These are phyloP conservation scores for Pseudonaja textilis DNA, from an alignment of 2,113 vertebrate genomes.

Conservation along the genomic window DNA sequence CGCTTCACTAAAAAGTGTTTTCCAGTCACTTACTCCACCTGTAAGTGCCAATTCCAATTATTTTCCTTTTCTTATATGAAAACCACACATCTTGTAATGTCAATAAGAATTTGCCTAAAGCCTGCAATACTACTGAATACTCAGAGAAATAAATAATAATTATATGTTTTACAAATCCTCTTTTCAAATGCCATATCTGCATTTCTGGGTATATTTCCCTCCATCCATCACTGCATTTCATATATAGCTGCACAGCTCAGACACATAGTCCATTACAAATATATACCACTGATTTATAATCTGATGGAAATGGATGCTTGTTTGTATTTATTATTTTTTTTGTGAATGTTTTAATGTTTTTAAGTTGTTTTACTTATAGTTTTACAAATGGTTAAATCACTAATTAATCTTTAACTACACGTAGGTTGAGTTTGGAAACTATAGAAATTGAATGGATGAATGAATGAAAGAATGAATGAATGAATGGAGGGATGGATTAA, in stretches of 20 bases:
- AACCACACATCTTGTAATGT: not conserved
- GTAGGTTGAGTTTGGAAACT: not conserved
- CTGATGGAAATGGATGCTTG: not conserved
- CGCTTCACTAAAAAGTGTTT: conserved; percentile 71
- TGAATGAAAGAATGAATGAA: too few species aligned
- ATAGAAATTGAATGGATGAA: not conserved
- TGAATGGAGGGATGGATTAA: too few species aligned
- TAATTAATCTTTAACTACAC: not conserved
- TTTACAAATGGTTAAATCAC: not conserved
- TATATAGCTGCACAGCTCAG: not conserved
- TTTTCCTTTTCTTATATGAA: not conserved
- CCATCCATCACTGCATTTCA: not conserved
- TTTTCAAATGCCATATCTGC: not conserved
- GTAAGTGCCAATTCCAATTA: too few species aligned
- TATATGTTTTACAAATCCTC: not conserved
- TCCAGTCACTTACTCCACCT: conserved; percentile 79
- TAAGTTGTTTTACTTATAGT: too few species aligned
- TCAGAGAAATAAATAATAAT: not conserved
- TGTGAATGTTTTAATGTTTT: not conserved
- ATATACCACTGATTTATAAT: not conserved
- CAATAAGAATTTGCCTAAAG: not conserved
- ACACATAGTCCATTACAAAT: not conserved
- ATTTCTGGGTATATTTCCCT: not conserved
- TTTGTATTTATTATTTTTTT: not conserved
- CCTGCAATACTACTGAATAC: not conserved